These are phyloP conservation scores for Eupithecia tripunctaria DNA, from an alignment of 2,888 invertebrate species.

Conservation along the genomic window DNA sequence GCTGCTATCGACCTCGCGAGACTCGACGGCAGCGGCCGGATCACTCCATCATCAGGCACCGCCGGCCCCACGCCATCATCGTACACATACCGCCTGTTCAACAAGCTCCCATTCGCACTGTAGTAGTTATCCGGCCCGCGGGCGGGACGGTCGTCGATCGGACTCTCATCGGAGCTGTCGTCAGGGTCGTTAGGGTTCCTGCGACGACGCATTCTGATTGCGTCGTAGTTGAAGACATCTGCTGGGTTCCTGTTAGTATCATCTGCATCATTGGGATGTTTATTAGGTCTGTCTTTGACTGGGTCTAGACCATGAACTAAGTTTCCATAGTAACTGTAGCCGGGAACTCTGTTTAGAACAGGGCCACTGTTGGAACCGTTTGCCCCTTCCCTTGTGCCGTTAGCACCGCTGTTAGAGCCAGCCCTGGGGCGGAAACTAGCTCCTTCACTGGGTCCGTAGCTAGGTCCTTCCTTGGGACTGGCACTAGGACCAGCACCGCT, in stretches of 20 bases:
- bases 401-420: conserved; percentile 6
- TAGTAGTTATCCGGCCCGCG: background rate
- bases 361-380: conserved; percentile 10
- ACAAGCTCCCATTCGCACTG: background rate
- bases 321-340: background rate
- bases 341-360: background rate
- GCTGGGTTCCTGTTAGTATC: background rate
- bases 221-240: conserved; percentile 1
- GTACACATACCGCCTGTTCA: conserved; percentile 2
- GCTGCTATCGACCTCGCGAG: conserved; percentile 86
- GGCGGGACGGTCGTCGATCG: background rate
- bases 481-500: conserved; percentile 6
- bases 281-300: conserved; percentile 1
- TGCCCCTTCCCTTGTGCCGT: background rate
- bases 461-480: conserved; percentile 6
- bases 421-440: conserved; percentile 7
- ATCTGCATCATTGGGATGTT: background rate
- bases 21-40: conserved; percentile 76
- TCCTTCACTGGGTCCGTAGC: conserved; percentile 11
- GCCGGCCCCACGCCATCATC: conserved; percentile 21
- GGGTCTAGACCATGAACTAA: background rate
- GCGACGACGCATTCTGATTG: background rate
- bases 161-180: conserved; percentile 9
- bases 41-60: conserved; percentile 23
- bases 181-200: conserved; percentile 5